A percentile compares a stretch with the other conserved stretches of the same genome.
Conservation (phyloP, 2,888 invertebrate genomes). For the Sesia bembeciformis region DNA sequence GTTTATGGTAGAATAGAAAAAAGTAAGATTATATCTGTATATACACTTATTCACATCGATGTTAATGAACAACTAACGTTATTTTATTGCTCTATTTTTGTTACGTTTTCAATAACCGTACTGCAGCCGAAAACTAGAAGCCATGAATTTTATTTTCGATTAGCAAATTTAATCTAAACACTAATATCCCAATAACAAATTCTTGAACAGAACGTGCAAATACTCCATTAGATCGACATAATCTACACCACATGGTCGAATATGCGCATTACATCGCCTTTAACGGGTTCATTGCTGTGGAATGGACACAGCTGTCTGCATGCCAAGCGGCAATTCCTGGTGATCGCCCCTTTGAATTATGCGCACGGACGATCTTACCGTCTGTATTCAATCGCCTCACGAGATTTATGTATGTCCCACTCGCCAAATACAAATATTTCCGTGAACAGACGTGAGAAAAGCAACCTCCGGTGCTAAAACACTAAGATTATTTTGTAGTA, state of each 20-base stretch:
- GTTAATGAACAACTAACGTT: no score
- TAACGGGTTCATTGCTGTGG: slow-evolving; percentile 68
- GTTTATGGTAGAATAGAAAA: no score
- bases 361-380: slow-evolving; percentile 61
- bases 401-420: slow-evolving; percentile 57
- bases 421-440: slow-evolving; percentile 51
- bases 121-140: no score
- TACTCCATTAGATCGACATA: neutral
- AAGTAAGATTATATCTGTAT: no score
- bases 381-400: slow-evolving; percentile 57
- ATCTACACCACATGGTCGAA: slow-evolving; percentile 16
- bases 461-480: neutral
- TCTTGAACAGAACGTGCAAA: no score
- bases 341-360: slow-evolving; percentile 69
- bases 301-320: slow-evolving; percentile 63
- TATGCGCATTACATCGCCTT: slow-evolving; percentile 58
- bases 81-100: no score
- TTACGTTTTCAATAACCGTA: no score
- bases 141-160: no score
- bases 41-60: no score
- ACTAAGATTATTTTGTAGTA: no score
- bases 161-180: no score
- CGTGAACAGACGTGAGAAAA: slow-evolving; percentile 40
- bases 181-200: no score
- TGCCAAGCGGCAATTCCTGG: slow-evolving; percentile 65